Percentiles rank a stretch among this genome's conserved stretches.
phyloP scores from a whole-genome alignment of 2,113 vertebrate genomes.

The Glaucidium brasilianum region DNA sequence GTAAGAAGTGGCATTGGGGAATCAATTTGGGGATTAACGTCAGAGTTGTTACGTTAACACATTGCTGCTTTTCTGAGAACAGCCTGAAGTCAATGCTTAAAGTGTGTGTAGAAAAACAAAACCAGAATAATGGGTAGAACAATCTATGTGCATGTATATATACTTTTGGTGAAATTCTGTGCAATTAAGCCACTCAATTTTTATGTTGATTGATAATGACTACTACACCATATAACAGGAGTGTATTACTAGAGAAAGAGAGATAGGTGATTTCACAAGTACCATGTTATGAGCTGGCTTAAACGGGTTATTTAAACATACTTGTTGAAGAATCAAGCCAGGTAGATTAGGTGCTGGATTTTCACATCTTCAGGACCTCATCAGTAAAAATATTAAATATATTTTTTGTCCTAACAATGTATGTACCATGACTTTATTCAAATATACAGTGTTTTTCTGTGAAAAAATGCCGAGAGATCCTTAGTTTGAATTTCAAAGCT shows the following conservation, averaged over 20 bases:
- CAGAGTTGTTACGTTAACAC: neutral
- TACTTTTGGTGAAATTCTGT: neutral
- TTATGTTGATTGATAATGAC: neutral
- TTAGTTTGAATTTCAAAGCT: neutral
- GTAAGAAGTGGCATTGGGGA: neutral
- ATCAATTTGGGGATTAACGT: neutral
- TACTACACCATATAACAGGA: neutral
- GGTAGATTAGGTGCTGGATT: neutral
- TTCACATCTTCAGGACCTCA: neutral
- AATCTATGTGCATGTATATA: neutral
- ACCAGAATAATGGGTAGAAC: neutral
- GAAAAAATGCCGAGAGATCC: neutral
- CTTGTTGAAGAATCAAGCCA: neutral
- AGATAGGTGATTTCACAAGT: neutral
- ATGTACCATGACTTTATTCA: neutral
- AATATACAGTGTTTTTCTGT: neutral
- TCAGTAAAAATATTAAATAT: neutral
- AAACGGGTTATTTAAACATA: neutral
- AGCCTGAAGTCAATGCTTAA: neutral
- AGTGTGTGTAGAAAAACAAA: neutral
- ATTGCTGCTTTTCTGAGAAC: neutral
- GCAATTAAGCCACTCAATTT: neutral
- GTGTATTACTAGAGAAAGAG: neutral
- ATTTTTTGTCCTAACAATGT: neutral
- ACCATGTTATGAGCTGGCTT: neutral